Evolutionary conservation across 1,140 invertebrate genomes (phyloP), one percentile per base, ranked within the genome.

Genomic region (Magallana angulata): DNA sequence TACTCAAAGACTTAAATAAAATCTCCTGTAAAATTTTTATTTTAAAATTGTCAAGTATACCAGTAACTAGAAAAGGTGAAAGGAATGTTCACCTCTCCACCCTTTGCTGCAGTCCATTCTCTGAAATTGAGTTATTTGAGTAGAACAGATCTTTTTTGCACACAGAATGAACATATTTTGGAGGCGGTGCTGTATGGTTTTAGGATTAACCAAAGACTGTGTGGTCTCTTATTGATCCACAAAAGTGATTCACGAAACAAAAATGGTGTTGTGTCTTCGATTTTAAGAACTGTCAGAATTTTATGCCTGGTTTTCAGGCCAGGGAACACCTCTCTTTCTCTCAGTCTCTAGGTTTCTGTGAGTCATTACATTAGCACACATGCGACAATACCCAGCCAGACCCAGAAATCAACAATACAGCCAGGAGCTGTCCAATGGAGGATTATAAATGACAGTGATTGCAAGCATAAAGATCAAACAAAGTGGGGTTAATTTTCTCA

Each of bases 371-470:
- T 76, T 76, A 76, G 24, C 68, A 76, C 64, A 11, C 68, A 30
- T 36, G 68, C 68, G 68, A 76, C 68, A 76, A 76, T 36, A 30
- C 68, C 68, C 68, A 76, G 8, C 36, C 9, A 30, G 36, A 30
- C 4, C 9, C 60, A 64, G 60, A 16, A 64, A 64, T 5, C 36
- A 24, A 48, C 36, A 4, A 48, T 48, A 48, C 36, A 48, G 36
- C 36, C 36, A 48, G 16, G 60, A 18, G 14, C 60, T 64, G 60
- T 64, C 16, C 60, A 64, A 64, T 64, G 18, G 11, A 24, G 18
- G 64, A 30, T 71, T 71, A 71, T 24, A 71, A 76, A 76, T 76
- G 68, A 76, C 68, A 76, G 24, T 30, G 68, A 76, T 76, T 76
- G 68, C 68, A 11, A 30, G 68, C 24, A 76, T 18, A 76, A 76